Conservation (phyloP, 2,113 vertebrate species). For the Entomyzon cyanotis region DNA sequence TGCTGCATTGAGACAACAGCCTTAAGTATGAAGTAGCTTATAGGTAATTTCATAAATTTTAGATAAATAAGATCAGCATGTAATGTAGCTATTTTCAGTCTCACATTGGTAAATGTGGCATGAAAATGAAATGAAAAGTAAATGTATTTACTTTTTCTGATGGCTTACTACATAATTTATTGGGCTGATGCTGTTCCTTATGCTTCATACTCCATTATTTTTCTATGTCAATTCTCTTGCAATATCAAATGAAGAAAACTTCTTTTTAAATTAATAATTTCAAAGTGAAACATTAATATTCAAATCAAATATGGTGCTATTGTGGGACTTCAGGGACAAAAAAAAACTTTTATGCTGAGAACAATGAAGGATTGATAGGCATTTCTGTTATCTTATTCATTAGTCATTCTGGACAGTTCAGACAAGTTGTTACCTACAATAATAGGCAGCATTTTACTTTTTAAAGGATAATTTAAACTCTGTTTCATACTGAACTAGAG, state of each 20-base stretch:
- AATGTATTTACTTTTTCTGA: not conserved
- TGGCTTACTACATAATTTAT: constrained; percentile 10
- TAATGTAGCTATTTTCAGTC: not conserved
- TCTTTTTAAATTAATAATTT: constrained; percentile 27
- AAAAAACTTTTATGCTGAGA: not conserved
- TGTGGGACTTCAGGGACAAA: not conserved
- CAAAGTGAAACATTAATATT: constrained; percentile 37
- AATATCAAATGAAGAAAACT: constrained; percentile 2
- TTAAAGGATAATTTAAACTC: constrained; percentile 3
- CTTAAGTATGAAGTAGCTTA: not conserved
- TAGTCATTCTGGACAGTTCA: constrained; percentile 61
- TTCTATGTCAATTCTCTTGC: not conserved
- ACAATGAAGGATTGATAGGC: constrained; percentile 53
- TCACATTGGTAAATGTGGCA: not conserved
- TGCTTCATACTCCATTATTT: not conserved
- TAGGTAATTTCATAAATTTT: not conserved
- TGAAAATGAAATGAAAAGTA: not conserved
- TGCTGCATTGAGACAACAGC: not conserved
- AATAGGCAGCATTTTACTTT: constrained; percentile 30
- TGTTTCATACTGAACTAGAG: not conserved
- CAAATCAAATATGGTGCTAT: constrained; percentile 39
- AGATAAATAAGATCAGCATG: not conserved
- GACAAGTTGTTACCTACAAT: constrained; percentile 15
- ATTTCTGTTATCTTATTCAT: constrained; percentile 56
- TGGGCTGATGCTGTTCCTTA: not conserved